Evolutionary conservation across 1,140 invertebrate species (phyloP), one percentile per base, ranked within the genome.

Genomic region (Phthorimaea operculella): DNA sequence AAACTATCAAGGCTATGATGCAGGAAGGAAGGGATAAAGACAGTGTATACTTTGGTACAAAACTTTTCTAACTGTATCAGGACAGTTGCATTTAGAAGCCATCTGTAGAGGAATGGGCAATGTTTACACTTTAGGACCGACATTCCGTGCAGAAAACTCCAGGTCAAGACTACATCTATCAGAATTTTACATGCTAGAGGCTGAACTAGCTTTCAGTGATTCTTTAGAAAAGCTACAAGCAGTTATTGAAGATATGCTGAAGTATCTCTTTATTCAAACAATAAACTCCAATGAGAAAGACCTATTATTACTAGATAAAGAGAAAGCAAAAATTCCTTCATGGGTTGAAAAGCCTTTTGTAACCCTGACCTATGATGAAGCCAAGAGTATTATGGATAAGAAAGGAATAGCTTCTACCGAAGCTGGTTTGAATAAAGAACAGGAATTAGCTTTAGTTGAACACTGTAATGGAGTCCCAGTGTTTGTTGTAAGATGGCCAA

Each of bases 131-230:
- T 90, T 99, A 71, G 93, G 94, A 0, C 97, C 98, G 36, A 93
- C 94, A 5, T 99, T 99, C 81, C 87, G 97, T 73, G 97, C 98
- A 8, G 98, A 99, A 86, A 96, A 96, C 75, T 93, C 92, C 0
- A 91, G 89, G 71, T 92, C 92, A n/a, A 88, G 94, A 21, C 77
- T 96, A 52, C 96, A 98, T 89, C 87, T 99, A 60, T 90, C 95
- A 10, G 98, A 99, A 81, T 99, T 99, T 87, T 95, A 96, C 62
- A 99, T 99, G 98, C 79, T 99, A 34, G 98, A 99, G 88, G 92
- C 92, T 1, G 98, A 99, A 86, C 69, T 95, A 49, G 92, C 95
- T n/a, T 98, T 98, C 83, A 78, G 93, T 33, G 75, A 92, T 15
- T 77, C 86, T 44, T 75, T 98, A 48, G 86, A 92, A 45, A 82